Conservation (phyloP, 2,113 vertebrate genomes). For the Mastomys natalensis region DNA sequence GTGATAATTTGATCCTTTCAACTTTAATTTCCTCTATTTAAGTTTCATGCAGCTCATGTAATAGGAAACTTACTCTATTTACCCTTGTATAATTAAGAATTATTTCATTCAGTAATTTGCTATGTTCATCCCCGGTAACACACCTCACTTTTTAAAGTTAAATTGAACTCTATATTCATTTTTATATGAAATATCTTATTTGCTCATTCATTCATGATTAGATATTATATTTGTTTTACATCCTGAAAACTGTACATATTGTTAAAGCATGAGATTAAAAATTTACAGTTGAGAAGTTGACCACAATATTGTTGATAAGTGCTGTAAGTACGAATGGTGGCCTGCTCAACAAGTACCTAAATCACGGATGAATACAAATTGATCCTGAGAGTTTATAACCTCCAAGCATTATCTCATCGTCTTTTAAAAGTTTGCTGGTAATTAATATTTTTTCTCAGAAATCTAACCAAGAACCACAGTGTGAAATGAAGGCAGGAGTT, state of each 20-base stretch:
- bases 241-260: background rate
- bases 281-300: background rate
- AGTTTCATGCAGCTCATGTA: background rate
- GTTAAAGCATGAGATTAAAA: fast-evolving
- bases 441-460: background rate
- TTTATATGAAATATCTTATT: background rate
- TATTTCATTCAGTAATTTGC: background rate
- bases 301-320: background rate
- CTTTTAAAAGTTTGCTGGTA: background rate
- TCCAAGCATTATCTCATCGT: background rate
- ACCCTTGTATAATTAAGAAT: background rate
- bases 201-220: background rate
- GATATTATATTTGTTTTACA: background rate
- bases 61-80: background rate
- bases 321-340: background rate
- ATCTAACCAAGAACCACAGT: background rate
- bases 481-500: background rate
- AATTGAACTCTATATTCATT: background rate
- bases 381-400: background rate
- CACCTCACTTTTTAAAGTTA: background rate
- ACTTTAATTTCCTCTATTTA: background rate
- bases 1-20: background rate
- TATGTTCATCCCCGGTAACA: background rate
- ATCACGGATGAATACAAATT: background rate
- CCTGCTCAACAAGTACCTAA: background rate